phyloP scores from a whole-genome alignment of 2,113 vertebrate genomes.

The Ornithorhynchus anatinus region DNA sequence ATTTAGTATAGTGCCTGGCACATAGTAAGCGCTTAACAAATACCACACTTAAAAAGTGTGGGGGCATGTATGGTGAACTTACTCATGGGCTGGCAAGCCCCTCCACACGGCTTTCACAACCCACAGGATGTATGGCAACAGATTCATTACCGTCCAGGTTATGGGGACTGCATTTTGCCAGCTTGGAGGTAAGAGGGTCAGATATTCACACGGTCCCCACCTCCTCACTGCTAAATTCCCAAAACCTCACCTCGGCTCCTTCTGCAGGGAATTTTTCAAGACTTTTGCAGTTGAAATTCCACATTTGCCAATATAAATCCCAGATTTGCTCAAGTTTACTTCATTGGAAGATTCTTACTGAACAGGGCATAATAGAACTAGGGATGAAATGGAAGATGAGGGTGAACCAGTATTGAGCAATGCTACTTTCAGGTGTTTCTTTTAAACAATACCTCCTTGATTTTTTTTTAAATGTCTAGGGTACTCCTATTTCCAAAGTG shows the following conservation, averaged over 20 bases:
- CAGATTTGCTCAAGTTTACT: not conserved
- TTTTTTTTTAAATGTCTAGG: too few relatives aligned
- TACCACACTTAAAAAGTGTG: too few relatives aligned
- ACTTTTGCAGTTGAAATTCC: not conserved
- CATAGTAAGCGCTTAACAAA: too few relatives aligned
- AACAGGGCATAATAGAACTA: not conserved
- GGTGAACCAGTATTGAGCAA: not conserved
- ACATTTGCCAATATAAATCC: not conserved
- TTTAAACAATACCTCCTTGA: not conserved
- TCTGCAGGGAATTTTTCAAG: not conserved
- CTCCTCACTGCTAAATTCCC: not conserved
- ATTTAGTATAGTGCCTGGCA: too few relatives aligned
- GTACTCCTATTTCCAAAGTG: too few relatives aligned
- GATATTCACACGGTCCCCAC: not conserved
- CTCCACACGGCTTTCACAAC: too few relatives aligned
- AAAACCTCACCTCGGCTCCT: not conserved
- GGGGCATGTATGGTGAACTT: too few relatives aligned
- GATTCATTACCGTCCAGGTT: not conserved
- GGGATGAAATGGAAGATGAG: fast-evolving
- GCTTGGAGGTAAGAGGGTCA: not conserved
- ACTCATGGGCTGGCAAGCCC: too few relatives aligned
- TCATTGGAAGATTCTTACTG: not conserved
- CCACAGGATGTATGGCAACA: fast-evolving
- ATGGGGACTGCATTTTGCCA: not conserved
- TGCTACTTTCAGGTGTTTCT: not conserved